Evolutionary conservation across 2,888 invertebrate genomes (phyloP).

Genomic region (Nomada fabriciana): DNA sequence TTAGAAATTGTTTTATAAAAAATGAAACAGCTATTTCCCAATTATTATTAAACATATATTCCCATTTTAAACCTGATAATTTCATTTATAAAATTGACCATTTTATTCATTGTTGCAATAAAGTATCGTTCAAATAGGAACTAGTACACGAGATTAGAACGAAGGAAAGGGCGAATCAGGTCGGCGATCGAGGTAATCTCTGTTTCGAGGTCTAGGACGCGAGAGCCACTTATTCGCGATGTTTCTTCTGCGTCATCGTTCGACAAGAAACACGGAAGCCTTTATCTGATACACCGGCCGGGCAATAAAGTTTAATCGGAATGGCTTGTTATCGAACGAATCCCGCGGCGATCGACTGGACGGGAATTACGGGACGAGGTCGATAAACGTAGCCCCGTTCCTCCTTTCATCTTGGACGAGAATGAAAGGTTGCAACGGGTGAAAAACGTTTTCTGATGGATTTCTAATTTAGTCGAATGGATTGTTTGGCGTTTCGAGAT

Average conservation of each 20-base stretch:
- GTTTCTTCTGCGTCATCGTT: slow-evolving; percentile 33
- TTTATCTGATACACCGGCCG: slow-evolving; percentile 54
- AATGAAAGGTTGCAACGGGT: slow-evolving; percentile 24
- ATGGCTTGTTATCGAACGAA: slow-evolving; percentile 57
- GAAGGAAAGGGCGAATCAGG: background rate
- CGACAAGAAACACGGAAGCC: slow-evolving; percentile 60
- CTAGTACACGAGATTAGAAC: no score
- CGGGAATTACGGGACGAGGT: slow-evolving; percentile 47
- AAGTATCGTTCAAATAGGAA: no score
- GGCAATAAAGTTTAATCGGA: slow-evolving; percentile 63
- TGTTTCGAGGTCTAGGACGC: slow-evolving; percentile 62
- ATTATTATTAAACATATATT: no score
- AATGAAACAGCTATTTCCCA: no score
- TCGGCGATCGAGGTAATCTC: slow-evolving; percentile 34
- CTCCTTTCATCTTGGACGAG: background rate
- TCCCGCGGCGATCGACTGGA: slow-evolving; percentile 45
- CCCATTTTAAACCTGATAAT: no score
- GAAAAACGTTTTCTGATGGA: slow-evolving; percentile 52
- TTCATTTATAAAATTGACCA: no score
- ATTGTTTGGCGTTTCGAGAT: slow-evolving; percentile 19
- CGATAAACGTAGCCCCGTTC: slow-evolving; percentile 51
- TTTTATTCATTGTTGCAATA: no score
- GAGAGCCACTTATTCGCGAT: slow-evolving; percentile 10
- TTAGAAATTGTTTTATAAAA: no score
- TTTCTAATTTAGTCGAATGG: slow-evolving; percentile 48